A percentile compares a stretch with the other conserved stretches of the same genome.
phyloP scores from a whole-genome alignment of 2,888 invertebrate species.

The Agriotes lineatus region DNA sequence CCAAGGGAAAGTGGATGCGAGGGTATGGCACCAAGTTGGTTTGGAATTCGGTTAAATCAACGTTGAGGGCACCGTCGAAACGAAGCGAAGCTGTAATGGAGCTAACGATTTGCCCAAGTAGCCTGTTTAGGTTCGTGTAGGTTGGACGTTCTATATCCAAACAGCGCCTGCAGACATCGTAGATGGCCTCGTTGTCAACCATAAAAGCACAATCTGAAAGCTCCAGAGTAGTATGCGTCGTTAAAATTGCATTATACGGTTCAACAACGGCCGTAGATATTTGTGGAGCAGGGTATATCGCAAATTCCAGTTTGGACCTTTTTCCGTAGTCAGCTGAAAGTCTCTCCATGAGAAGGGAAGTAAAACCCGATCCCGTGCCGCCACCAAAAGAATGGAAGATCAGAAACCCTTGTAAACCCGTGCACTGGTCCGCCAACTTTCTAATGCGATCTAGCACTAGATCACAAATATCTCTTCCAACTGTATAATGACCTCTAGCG shows the following conservation, averaged over 20 bases:
- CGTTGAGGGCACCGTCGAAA: too few relatives aligned
- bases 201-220: slow-evolving; percentile 75
- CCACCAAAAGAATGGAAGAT: slow-evolving; percentile 75
- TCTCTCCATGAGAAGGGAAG: slow-evolving; percentile 67
- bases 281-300: slow-evolving; percentile 40
- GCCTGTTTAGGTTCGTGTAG: slow-evolving; percentile 74
- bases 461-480: slow-evolving; percentile 80
- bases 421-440: slow-evolving; percentile 75
- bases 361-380: slow-evolving; percentile 76
- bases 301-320: slow-evolving; percentile 60
- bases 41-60: slow-evolving; percentile 75
- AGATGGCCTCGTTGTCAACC: slow-evolving; percentile 66
- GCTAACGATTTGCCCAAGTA: slow-evolving; percentile 71
- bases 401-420: slow-evolving; percentile 72
- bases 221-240: slow-evolving; percentile 73
- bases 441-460: slow-evolving; percentile 76
- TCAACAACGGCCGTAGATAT: slow-evolving; percentile 68
- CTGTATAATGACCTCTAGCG: slow-evolving; percentile 85
- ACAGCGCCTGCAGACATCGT: slow-evolving; percentile 72
- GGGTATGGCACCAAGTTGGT: slow-evolving; percentile 72
- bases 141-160: slow-evolving; percentile 73
- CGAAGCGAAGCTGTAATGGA: slow-evolving; percentile 73
- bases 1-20: too few relatives aligned
- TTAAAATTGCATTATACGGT: slow-evolving; percentile 74
- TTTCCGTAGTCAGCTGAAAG: slow-evolving; percentile 33